Base-by-base conservation (phyloP, 2,797 vertebrate genomes). In the Silurus lanzhouensis region DNA sequence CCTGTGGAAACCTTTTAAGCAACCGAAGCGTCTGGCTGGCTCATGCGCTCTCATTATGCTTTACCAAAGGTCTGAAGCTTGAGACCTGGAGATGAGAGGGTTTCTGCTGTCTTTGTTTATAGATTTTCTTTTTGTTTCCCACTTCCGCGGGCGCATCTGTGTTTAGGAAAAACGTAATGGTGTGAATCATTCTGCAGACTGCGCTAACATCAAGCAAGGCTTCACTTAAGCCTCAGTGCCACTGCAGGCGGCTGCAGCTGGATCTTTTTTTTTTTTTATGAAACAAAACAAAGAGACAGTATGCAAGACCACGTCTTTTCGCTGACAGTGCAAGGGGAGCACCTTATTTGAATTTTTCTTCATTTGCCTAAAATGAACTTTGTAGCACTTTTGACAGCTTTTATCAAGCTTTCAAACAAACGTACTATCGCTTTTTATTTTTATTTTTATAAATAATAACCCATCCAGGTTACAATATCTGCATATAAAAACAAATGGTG, bases 241-340 rank as follows among this genome's bases (percentile, higher is more conserved):
- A 85, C 87, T 79, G 82, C 90, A 88, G 5, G 82, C 87, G 77
- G 70, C 91, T 91, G 86, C 91, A 92, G 91, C 89, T 93, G 92
- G 84, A 84, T 87, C 88, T 87, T 88, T 88, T 52, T 52, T 52
- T 52, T 52, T 52, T 52, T 10, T 52, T 52, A 7, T 89, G 0
- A 1, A 14, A 89, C 83, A 58, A 57, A 82, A 74, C 71, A 61
- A 64, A 57, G 77, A 78, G 60, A 27, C 31, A 46, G 60, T 84
- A 82, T 68, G 20, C 72, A 55, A 67, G 82, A 63, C 48, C 14
- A 52, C 8, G 14, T 44, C 60, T 71, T 70, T 71, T 20, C 19
- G 64, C 81, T 55, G 63, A 86, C 52, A 22, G 57, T 70, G 57
- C 81, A 52, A n/a, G 13, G 60, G 75, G n/a, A 72, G 74, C 14